Evolutionary conservation across 2,113 vertebrate genomes (phyloP).

Genomic region (Onychorhynchus coronatus): DNA sequence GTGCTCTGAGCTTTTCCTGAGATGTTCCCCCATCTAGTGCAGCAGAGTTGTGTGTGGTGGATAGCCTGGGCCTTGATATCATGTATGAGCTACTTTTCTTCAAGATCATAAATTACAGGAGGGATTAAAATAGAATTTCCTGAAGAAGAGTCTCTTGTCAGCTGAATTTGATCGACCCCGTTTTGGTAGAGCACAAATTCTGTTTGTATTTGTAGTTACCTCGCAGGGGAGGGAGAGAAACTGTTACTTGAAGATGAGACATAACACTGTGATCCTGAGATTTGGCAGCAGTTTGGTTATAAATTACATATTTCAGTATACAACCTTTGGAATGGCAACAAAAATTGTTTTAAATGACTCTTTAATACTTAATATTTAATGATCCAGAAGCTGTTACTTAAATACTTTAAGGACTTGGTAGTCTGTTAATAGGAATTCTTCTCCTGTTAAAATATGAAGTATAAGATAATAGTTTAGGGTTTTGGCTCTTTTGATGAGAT

Average conservation of each 20-base stretch:
- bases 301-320: neutral
- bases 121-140: constrained; percentile 52
- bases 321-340: neutral
- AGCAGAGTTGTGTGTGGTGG: neutral
- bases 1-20: neutral
- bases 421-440: neutral
- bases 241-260: neutral
- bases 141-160: constrained; percentile 30
- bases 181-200: constrained; percentile 37
- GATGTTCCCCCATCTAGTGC: neutral
- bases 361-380: constrained; percentile 1
- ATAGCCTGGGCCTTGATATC: neutral
- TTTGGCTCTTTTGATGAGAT: neutral
- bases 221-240: neutral
- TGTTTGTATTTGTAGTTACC: constrained; percentile 32
- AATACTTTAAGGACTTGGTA: neutral
- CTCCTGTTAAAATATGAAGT: neutral
- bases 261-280: neutral
- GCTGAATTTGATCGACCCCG: constrained; percentile 16
- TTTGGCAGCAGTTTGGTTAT: neutral
- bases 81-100: neutral
- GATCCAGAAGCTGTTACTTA: neutral
- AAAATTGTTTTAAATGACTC: neutral
- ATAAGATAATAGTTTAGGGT: neutral
- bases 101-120: neutral